Conservation (phyloP, 2,888 invertebrate genomes). For the Troilus luridus region DNA sequence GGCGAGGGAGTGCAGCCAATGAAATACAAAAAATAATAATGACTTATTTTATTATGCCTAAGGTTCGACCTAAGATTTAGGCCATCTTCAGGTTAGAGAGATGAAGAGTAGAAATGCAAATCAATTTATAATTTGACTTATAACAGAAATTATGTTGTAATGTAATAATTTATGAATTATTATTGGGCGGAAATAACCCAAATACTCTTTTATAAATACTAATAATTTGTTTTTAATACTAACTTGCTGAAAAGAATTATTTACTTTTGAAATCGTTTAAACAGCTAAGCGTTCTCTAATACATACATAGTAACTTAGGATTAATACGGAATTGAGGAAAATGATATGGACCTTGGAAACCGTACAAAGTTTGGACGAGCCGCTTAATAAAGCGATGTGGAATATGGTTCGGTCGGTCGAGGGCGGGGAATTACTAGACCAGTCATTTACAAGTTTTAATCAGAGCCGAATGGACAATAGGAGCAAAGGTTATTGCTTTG, state of each 20-base stretch:
- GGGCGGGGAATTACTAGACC: conserved; percentile 7
- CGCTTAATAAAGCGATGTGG: conserved; percentile 42
- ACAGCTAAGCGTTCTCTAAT: background rate
- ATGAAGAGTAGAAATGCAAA: too few relatives aligned
- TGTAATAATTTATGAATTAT: too few relatives aligned
- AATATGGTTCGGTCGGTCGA: background rate
- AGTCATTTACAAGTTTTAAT: conserved; percentile 50
- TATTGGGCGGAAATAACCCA: too few relatives aligned
- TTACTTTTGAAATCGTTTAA: background rate
- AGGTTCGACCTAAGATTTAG: too few relatives aligned
- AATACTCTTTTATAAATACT: too few relatives aligned
- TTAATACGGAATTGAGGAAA: conserved; percentile 30
- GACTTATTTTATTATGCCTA: too few relatives aligned
- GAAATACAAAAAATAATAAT: too few relatives aligned
- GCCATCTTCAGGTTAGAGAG: too few relatives aligned
- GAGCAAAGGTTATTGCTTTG: conserved; percentile 39
- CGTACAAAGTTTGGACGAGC: conserved; percentile 43
- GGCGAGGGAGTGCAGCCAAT: too few relatives aligned
- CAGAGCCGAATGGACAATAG: conserved; percentile 40
- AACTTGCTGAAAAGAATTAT: background rate
- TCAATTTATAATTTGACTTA: too few relatives aligned
- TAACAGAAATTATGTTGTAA: too few relatives aligned
- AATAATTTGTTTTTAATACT: too few relatives aligned
- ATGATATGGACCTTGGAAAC: conserved; percentile 7
- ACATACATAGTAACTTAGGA: background rate